Evolutionary conservation across 2,797 vertebrate species (phyloP), one percentile per base, ranked within the genome.

Genomic region (Heliangelus exortis): DNA sequence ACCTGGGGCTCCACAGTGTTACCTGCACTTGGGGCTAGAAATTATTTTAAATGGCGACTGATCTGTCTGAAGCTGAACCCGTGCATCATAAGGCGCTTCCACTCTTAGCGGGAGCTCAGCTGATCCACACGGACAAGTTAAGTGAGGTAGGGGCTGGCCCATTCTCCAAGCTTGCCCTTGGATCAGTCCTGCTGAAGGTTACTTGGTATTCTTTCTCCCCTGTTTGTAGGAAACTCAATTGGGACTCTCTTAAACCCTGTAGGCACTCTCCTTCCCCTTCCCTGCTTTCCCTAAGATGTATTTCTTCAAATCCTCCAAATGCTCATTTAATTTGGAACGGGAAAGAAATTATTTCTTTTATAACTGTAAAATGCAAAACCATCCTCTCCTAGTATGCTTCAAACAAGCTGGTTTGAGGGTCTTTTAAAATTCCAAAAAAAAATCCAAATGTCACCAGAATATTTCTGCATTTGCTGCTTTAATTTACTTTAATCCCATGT

Each of bases 21-120:
- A 88, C 96, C 96, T 97, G 96, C 96, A 96, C 95, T 97, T 96
- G 97, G 96, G 97, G 96, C 97, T 98, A 98, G 97, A 96, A 96
- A 97, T 97, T 96, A 96, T 96, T 97, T 97, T 97, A 97, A 97
- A 98, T 98, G 98, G 97, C 97, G 93, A 97, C 98, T 97, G 98
- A 98, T 97, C 96, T 97, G 95, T 97, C 97, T 96, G 97, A 98
- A 97, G 97, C 97, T 96, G 97, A 98, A 97, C 97, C 97, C 95
- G 91, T 97, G 96, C 97, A 97, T 97, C 97, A 97, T 98, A 98
- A 98, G 97, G 93, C 97, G 91, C 97, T 98, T 97, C 97, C 98
- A 97, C 97, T 97, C 97, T 98, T 98, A 98, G 74, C 97, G 97
- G 98, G 97, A 97, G 97, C 97, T 97, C 98, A 98, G 97, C 97